Percentiles rank a stretch among this genome's conserved stretches.
Evolutionary conservation across 2,797 vertebrate species (phyloP).

Genomic region (Scolopax bukidnonensis): DNA sequence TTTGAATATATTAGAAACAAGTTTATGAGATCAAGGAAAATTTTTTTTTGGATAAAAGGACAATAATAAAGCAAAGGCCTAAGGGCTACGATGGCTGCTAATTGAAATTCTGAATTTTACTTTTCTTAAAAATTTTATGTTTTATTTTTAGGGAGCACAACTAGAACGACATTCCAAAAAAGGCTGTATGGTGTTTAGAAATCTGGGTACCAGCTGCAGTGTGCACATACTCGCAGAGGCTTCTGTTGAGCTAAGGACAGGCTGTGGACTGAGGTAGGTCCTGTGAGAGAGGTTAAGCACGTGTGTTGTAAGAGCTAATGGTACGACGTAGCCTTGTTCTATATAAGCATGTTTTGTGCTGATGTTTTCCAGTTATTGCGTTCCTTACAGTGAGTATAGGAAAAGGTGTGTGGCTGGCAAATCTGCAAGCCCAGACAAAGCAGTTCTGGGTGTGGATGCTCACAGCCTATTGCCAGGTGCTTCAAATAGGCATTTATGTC

Average conservation of each 20-base stretch:
- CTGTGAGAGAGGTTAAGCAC: slow-evolving; percentile 8
- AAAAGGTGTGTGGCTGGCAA: slow-evolving; percentile 54
- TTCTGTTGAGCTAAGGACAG: not conserved
- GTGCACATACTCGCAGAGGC: not conserved
- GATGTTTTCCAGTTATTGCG: slow-evolving; percentile 44
- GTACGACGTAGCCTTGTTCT: not conserved
- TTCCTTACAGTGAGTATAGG: slow-evolving; percentile 17
- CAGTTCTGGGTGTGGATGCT: slow-evolving; percentile 50
- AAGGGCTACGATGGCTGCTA: not conserved
- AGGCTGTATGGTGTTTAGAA: not conserved
- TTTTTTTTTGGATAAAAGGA: not conserved
- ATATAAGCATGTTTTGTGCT: slow-evolving; percentile 55
- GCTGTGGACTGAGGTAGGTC: slow-evolving; percentile 20
- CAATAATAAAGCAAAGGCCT: not conserved
- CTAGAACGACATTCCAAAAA: not conserved
- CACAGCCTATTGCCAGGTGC: slow-evolving; percentile 56
- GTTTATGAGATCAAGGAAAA: not conserved
- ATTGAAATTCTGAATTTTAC: not conserved
- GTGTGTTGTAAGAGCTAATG: slow-evolving; percentile 49
- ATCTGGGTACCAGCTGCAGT: not conserved
- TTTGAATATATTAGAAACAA: slow-evolving; percentile 2
- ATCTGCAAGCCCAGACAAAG: slow-evolving; percentile 55
- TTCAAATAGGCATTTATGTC: slow-evolving; percentile 67
- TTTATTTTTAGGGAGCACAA: not conserved
- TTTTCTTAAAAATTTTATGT: not conserved